A percentile compares a stretch with the other conserved stretches of the same genome.
These are phyloP conservation scores for Dyspetes luteomarginatus DNA, from an alignment of 2,888 invertebrate genomes.

Conservation along the genomic window DNA sequence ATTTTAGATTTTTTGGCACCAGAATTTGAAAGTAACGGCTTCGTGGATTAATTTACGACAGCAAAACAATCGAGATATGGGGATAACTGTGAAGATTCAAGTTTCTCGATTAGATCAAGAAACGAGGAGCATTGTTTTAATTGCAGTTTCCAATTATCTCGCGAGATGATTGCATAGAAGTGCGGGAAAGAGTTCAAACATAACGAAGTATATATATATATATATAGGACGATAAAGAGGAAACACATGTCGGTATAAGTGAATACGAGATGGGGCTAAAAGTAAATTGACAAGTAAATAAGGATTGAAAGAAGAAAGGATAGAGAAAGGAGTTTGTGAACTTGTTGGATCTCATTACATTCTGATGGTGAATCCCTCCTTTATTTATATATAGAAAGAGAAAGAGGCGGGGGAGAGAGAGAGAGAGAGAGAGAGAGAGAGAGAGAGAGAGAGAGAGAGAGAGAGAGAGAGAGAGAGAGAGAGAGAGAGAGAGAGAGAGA, in stretches of 20 bases:
- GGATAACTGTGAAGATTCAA: neutral
- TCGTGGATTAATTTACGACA: no score
- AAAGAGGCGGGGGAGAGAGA: neutral
- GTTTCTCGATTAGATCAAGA: conserved; percentile 13
- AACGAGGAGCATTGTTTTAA: conserved; percentile 28
- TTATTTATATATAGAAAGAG: no score
- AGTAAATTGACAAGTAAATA: conserved; percentile 49
- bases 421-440: neutral
- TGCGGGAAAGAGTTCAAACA: neutral
- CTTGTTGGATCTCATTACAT: no score
- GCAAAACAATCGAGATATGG: neutral
- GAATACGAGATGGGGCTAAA: conserved; percentile 1
- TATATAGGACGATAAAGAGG: neutral
- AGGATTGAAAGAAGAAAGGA: no score
- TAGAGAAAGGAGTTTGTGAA: no score
- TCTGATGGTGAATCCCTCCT: no score
- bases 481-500: neutral
- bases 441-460: neutral
- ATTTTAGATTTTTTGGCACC: no score
- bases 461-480: neutral
- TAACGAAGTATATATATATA: neutral
- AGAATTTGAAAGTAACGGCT: no score
- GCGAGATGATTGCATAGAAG: no score
- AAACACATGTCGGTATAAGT: conserved; percentile 11
- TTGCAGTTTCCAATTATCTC: conserved; percentile 35